phyloP scores from a whole-genome alignment of 2,797 vertebrate genomes.

The Antrozous pallidus region DNA sequence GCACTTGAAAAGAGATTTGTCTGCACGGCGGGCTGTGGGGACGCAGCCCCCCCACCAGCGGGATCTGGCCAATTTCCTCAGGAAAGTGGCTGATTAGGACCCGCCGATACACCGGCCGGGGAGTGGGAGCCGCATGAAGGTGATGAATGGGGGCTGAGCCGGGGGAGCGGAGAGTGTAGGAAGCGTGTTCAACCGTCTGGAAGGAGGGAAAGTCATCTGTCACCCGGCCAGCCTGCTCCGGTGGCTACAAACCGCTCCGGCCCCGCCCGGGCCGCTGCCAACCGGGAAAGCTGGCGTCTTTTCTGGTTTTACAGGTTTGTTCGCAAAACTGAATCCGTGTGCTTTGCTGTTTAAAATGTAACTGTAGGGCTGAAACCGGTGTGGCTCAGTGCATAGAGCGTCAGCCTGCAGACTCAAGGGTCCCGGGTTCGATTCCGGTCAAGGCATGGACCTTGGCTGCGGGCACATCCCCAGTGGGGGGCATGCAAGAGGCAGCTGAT shows the following conservation, averaged over 20 bases:
- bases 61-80: constrained; percentile 87
- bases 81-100: constrained; percentile 86
- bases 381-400: no score
- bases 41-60: constrained; percentile 80
- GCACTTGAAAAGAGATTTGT: constrained; percentile 87
- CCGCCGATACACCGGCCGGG: constrained; percentile 81
- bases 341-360: constrained; percentile 66
- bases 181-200: constrained; percentile 82
- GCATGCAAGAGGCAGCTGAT: no score
- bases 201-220: constrained; percentile 79
- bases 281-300: no score
- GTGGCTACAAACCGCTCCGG: constrained; percentile 81
- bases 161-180: constrained; percentile 83
- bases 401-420: no score
- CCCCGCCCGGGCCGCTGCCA: constrained; percentile 76
- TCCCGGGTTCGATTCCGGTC: no score
- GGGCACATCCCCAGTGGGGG: no score
- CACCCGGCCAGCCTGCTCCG: constrained; percentile 79
- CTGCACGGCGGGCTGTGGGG: constrained; percentile 83
- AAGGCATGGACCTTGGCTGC: no score
- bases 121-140: constrained; percentile 83
- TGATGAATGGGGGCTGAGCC: constrained; percentile 84
- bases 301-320: constrained; percentile 78
- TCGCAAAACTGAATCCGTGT: constrained; percentile 80
- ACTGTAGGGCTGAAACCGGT: no score